Evolutionary conservation across 1,140 invertebrate species (phyloP).

Genomic region (Lasioglossum baleicum): DNA sequence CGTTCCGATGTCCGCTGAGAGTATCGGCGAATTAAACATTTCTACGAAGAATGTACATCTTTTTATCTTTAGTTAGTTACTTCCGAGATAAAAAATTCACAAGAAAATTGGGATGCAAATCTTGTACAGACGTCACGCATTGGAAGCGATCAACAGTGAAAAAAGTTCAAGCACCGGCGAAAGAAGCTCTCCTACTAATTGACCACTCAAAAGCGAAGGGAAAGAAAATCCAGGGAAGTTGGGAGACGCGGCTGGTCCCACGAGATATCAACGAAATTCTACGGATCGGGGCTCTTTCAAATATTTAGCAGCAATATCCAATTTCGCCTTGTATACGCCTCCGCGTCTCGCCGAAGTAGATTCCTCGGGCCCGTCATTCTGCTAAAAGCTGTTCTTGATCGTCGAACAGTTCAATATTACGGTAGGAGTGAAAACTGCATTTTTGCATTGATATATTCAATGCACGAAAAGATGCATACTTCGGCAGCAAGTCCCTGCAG

Average conservation of each 20-base stretch:
- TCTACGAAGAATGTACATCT: neutral
- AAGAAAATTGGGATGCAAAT: too few species aligned
- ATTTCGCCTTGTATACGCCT: conserved; percentile 66
- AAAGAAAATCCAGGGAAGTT: conserved; percentile 48
- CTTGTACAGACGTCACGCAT: too few species aligned
- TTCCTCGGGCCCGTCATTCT: conserved; percentile 62
- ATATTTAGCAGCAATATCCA: conserved; percentile 75
- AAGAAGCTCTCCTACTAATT: conserved; percentile 59
- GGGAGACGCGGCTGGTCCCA: conserved; percentile 55
- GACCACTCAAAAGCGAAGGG: conserved; percentile 56
- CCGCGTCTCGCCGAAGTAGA: conserved; percentile 52
- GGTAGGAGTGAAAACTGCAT: too few species aligned
- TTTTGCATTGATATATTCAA: too few species aligned
- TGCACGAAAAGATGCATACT: too few species aligned
- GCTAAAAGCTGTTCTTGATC: conserved; percentile 61
- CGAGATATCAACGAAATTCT: conserved; percentile 65
- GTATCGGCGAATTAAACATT: conserved; percentile 26
- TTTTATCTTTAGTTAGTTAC: neutral
- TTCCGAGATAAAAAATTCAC: too few species aligned
- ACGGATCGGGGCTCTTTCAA: conserved; percentile 67
- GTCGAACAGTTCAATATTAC: neutral
- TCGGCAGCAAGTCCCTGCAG: too few species aligned
- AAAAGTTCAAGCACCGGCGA: neutral
- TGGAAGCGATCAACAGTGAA: too few species aligned
- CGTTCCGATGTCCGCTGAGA: conserved; percentile 5